Percentiles rank a stretch among this genome's conserved stretches.
These are phyloP conservation scores for Scaptomyza caliginosa DNA, from an alignment of 2,888 invertebrate genomes.

Conservation along the genomic window DNA sequence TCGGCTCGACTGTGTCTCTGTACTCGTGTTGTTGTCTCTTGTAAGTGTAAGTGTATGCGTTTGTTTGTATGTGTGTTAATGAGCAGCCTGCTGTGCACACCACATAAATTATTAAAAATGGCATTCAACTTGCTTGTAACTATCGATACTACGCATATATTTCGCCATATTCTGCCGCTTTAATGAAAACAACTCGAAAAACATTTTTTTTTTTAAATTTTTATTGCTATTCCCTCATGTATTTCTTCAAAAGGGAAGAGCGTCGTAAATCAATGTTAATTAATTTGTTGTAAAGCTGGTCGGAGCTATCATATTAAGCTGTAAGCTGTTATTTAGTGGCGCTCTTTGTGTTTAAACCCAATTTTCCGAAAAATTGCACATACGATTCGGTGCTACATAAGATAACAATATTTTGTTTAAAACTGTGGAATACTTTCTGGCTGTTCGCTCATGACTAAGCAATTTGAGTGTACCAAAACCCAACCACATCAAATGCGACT, in stretches of 20 bases:
- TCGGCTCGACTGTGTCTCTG: background rate
- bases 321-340: background rate
- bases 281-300: no score
- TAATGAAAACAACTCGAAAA: no score
- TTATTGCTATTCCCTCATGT: no score
- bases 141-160: slow-evolving; percentile 48
- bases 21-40: background rate
- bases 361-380: background rate
- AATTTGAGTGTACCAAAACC: background rate
- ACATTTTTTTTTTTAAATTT: no score
- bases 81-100: slow-evolving; percentile 69
- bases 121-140: slow-evolving; percentile 50
- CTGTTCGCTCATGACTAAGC: slow-evolving; percentile 7
- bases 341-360: no score
- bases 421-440: slow-evolving; percentile 48
- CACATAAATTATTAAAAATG: slow-evolving; percentile 76
- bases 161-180: slow-evolving; percentile 14
- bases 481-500: slow-evolving; percentile 10
- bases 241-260: no score
- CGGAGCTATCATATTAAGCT: no score
- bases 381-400: background rate
- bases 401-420: background rate
- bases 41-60: background rate
- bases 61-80: slow-evolving; percentile 62
- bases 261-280: no score